A percentile compares a stretch with the other conserved stretches of the same genome.
These are phyloP conservation scores for Amyelois transitella DNA, from an alignment of 1,140 invertebrate genomes.

Conservation along the genomic window DNA sequence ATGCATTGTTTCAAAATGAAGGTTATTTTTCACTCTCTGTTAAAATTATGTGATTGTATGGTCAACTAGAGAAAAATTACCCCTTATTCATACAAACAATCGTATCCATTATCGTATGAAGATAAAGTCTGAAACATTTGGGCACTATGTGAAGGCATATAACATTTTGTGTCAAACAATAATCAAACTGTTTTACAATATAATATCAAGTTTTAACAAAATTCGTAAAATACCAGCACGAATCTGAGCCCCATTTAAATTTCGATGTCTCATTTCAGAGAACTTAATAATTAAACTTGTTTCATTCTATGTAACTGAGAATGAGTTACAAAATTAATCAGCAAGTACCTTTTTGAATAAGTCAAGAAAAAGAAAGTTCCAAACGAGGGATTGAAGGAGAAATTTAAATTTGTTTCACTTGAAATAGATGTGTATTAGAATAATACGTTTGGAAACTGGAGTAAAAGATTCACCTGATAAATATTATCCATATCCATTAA, in stretches of 20 bases:
- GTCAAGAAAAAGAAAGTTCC: slow-evolving; percentile 58
- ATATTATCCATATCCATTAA: background rate
- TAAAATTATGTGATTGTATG: no score
- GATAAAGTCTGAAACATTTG: no score
- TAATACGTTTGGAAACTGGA: slow-evolving; percentile 54
- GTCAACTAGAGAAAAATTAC: no score
- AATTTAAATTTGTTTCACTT: slow-evolving; percentile 64
- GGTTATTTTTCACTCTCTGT: no score
- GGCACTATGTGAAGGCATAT: no score
- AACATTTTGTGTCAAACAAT: no score
- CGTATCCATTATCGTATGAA: no score
- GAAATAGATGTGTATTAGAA: slow-evolving; percentile 48
- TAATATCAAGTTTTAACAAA: background rate
- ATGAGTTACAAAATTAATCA: slow-evolving; percentile 66
- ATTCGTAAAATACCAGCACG: background rate
- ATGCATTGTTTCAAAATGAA: no score
- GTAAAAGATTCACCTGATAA: background rate
- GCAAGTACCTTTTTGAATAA: slow-evolving; percentile 44
- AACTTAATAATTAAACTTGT: slow-evolving; percentile 65
- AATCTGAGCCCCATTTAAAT: slow-evolving; percentile 30
- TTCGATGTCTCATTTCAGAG: slow-evolving; percentile 30
- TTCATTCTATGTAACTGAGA: slow-evolving; percentile 60
- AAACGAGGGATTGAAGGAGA: slow-evolving; percentile 42
- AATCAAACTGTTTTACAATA: background rate
- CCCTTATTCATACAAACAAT: no score